phyloP scores from a whole-genome alignment of 2,113 vertebrate genomes.

The Sprattus sprattus region DNA sequence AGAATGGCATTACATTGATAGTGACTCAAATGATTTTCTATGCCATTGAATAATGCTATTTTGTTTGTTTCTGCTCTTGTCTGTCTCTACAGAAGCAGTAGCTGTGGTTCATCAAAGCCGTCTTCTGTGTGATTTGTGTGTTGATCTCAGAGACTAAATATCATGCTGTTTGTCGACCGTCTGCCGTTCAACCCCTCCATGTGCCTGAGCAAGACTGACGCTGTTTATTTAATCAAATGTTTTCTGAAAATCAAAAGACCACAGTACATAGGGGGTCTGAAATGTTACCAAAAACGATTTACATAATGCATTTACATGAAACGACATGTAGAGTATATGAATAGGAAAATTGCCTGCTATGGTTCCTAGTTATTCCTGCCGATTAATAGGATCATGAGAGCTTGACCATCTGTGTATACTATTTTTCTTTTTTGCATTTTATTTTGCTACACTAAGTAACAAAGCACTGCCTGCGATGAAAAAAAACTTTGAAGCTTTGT shows the following conservation, averaged over 20 bases:
- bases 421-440: not conserved
- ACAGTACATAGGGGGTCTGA: not conserved
- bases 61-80: constrained; percentile 30
- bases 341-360: not conserved
- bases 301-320: not conserved
- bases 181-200: constrained; percentile 47
- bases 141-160: constrained; percentile 36
- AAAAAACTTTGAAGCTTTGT: not conserved
- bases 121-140: constrained; percentile 41
- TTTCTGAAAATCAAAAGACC: constrained; percentile 27
- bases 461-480: not conserved
- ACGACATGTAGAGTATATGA: too few species aligned
- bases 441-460: not conserved
- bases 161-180: constrained; percentile 40
- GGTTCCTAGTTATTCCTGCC: not conserved
- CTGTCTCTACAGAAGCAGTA: constrained; percentile 63
- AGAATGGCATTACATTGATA: not conserved
- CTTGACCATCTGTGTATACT: not conserved
- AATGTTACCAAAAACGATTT: not conserved
- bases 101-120: constrained; percentile 44
- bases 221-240: constrained; percentile 69
- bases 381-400: not conserved
- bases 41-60: not conserved
- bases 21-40: not conserved
- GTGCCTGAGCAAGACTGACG: constrained; percentile 57